Evolutionary conservation across 2,888 invertebrate genomes (phyloP), one percentile per base, ranked within the genome.

Genomic region (Asteroscopus sphinx): DNA sequence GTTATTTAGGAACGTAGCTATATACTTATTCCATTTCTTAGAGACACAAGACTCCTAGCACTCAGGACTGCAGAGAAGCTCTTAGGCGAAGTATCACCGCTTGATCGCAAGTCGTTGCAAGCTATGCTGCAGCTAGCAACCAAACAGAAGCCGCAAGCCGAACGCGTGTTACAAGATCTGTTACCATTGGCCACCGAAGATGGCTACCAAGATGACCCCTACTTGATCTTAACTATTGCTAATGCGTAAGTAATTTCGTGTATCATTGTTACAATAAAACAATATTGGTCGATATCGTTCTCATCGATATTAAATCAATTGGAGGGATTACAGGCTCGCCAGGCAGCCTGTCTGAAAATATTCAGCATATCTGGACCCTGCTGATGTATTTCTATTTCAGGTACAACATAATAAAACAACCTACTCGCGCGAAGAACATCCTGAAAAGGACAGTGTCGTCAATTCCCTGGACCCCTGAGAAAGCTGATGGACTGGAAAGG

Each of bases 401-500:
- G 0, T 97, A 98, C 83, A 97, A 98, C 81, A 95, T 98, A 17
- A 90, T 98, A 42, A 99, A 99, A 85, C 99, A 98, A 90, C 96
- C 96, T 0, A 98, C 98, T 13, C 95, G 98, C 46, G 99, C 99
- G 0, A 96, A 99, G 77, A 98, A 98, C 86, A 98, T 99, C 77
- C 87, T 99, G 47, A 99, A 99, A 88, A 95, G 98, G 25, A 92
- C 93, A 0, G 96, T 99, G 13, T 96, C 97, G 0, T 97, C 98
- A 70, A 96, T 96, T 47, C 93, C 95, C 0, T 99, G 99, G 99
- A 98, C 97, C 11, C 98, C 99, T 73, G 98, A 99, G 86, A 99
- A 99, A 79, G 98, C 99, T 0, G 99, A 99, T 81, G 98, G 99
- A 79, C 93, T 99, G 59, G 99, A 99, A 91, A 96, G 89, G 94